Base-by-base conservation (phyloP, 2,113 vertebrate species). In the Halcyon senegalensis region DNA sequence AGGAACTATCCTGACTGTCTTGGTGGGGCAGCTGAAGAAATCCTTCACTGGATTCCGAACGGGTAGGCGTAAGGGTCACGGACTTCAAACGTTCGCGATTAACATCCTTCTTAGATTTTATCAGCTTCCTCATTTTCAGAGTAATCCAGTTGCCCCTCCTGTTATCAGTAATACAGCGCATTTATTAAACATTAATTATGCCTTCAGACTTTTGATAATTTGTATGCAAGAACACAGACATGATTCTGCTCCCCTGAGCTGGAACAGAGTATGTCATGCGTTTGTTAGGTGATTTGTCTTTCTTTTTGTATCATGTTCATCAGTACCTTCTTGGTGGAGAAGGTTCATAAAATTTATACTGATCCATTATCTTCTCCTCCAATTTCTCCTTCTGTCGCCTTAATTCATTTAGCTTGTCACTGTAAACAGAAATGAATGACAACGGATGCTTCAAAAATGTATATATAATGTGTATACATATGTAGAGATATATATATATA, bases 321-420 rank as follows among this genome's bases (percentile, higher is more conserved):
- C 9, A 51, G 68, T 98, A 99, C 99, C 99, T 99, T 98, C 99
- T 98, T 63, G 99, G 99, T 46, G 99, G 99, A 66, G 99, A 99
- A 43, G 99, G 99, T 67, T 99, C 99, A 60, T 99, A 99, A 96
- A 99, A 99, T 91, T 99, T 99, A 95, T 99, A 99, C 79, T 99
- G 99, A 97, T 99, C 99, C 99, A 99, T 99, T 94, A 99, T 99
- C 98, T 99, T 99, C 97, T 99, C 99, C 97, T 99, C 99, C 90
- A 99, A 96, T 96, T 99, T 99, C 97, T 99, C 99, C 91, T 99
- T 99, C 96, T 99, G 99, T 82, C 99, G 98, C 96, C 99, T 98
- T 90, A 99, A 97, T 94, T 99, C 99, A 93, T 99, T 99, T 55
- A 99, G 97, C 66, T 99, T 99, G 98, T 99, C 99, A 96, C 99